Evolutionary conservation across 2,888 invertebrate genomes (phyloP).

Genomic region (Coleophora flavipennella): DNA sequence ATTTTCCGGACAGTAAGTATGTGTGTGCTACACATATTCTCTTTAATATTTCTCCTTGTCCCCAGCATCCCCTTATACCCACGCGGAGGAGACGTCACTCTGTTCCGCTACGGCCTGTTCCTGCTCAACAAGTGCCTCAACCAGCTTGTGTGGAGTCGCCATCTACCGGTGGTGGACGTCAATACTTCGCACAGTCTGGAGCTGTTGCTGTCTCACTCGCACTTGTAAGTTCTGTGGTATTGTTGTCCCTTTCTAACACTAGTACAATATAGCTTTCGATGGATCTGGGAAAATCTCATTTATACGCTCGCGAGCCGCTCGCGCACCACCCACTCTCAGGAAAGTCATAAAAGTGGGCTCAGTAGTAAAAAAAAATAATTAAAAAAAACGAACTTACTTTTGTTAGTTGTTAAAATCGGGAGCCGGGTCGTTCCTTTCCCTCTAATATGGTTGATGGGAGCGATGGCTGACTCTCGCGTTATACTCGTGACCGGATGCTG

Average conservation of each 20-base stretch:
- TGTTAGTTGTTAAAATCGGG: too few relatives aligned
- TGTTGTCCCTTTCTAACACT: background rate
- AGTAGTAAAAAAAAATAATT: too few relatives aligned
- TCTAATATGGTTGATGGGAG: too few relatives aligned
- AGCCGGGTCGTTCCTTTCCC: too few relatives aligned
- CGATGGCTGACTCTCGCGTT: too few relatives aligned
- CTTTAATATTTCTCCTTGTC: slow-evolving; percentile 10
- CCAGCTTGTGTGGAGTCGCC: slow-evolving; percentile 86
- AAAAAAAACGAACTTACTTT: too few relatives aligned
- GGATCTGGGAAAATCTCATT: too few relatives aligned
- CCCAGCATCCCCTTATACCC: slow-evolving; percentile 88
- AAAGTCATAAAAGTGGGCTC: too few relatives aligned
- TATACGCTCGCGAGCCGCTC: too few relatives aligned
- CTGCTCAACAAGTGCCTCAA: slow-evolving; percentile 95
- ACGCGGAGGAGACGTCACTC: slow-evolving; percentile 82
- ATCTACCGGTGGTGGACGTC: slow-evolving; percentile 81
- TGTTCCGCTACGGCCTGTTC: slow-evolving; percentile 90
- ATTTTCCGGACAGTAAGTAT: too few relatives aligned
- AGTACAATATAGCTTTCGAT: background rate
- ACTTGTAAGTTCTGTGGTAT: slow-evolving; percentile 34
- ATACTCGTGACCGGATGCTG: too few relatives aligned
- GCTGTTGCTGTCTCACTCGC: slow-evolving; percentile 58
- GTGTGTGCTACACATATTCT: slow-evolving; percentile 3
- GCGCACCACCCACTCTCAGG: too few relatives aligned
- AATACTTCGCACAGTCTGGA: slow-evolving; percentile 82